Conservation (phyloP, 2,888 invertebrate genomes). For the Rhyacophila evoluta region DNA sequence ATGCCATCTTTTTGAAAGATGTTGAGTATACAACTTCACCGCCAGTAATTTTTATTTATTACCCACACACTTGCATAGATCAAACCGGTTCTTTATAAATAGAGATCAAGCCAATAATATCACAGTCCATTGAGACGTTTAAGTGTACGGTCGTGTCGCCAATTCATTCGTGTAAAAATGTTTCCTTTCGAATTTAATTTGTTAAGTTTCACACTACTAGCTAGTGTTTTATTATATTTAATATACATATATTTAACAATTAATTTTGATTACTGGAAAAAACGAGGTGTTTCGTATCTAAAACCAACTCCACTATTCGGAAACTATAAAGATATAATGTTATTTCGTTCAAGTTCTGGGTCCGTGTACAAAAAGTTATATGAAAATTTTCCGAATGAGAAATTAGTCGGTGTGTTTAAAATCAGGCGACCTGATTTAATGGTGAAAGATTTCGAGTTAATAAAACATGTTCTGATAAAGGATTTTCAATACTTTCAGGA, state of each 20-base stretch:
- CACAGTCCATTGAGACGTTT: not conserved
- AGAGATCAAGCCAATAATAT: not conserved
- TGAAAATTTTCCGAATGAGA: conserved; percentile 58
- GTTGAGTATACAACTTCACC: too few relatives aligned
- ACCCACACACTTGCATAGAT: too few relatives aligned
- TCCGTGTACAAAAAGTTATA: conserved; percentile 58
- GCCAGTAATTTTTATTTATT: too few relatives aligned
- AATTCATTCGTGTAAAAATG: not conserved
- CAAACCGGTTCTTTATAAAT: not conserved
- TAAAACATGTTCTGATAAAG: too few relatives aligned
- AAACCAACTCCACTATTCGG: conserved; percentile 59
- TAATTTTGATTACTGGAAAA: conserved; percentile 59
- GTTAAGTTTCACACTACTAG: not conserved
- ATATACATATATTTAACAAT: conserved; percentile 56
- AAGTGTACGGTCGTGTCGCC: not conserved
- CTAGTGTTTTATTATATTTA: not conserved
- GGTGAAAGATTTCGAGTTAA: conserved; percentile 60
- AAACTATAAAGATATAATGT: conserved; percentile 57
- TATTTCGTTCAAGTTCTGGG: conserved; percentile 56
- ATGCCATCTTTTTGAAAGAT: too few relatives aligned
- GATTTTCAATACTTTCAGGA: conserved; percentile 60
- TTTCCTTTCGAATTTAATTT: not conserved
- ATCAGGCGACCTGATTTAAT: conserved; percentile 59
- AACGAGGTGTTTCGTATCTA: conserved; percentile 57
- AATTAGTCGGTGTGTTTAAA: conserved; percentile 60